Evolutionary conservation across 2,797 vertebrate genomes (phyloP).

Genomic region (Danio albolineatus): DNA sequence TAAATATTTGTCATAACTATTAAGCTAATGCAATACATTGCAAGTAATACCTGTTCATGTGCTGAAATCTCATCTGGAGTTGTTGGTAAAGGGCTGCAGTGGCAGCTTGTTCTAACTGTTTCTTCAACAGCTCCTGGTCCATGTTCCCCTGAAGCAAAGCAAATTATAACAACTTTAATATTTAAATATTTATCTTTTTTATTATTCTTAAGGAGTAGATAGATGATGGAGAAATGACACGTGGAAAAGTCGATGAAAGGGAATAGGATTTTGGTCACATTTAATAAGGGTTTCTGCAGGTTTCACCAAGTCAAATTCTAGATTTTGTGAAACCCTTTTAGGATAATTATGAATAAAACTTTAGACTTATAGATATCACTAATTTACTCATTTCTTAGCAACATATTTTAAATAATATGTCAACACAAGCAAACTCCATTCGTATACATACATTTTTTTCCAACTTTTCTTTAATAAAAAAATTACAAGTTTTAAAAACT

Average conservation of each 20-base stretch:
- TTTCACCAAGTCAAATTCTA: too few species aligned
- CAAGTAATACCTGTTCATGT: constrained; percentile 85
- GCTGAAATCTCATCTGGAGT: constrained; percentile 90
- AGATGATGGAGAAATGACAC: neutral
- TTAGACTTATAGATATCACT: too few species aligned
- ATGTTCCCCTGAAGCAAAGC: constrained; percentile 82
- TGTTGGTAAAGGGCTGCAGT: constrained; percentile 88
- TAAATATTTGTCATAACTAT: neutral
- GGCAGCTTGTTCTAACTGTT: constrained; percentile 87
- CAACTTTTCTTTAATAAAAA: too few species aligned
- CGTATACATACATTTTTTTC: too few species aligned
- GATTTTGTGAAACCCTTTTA: too few species aligned
- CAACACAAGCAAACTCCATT: too few species aligned
- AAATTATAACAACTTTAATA: neutral
- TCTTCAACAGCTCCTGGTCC: constrained; percentile 91
- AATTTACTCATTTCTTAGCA: too few species aligned
- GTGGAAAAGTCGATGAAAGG: neutral
- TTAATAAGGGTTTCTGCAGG: too few species aligned
- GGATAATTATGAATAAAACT: too few species aligned
- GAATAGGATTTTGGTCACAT: neutral
- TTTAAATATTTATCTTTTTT: neutral
- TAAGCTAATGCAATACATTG: neutral
- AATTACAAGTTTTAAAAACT: too few species aligned
- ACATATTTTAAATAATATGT: too few species aligned
- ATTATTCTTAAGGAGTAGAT: neutral